phyloP scores from a whole-genome alignment of 2,113 vertebrate species.

The Sturnira hondurensis region DNA sequence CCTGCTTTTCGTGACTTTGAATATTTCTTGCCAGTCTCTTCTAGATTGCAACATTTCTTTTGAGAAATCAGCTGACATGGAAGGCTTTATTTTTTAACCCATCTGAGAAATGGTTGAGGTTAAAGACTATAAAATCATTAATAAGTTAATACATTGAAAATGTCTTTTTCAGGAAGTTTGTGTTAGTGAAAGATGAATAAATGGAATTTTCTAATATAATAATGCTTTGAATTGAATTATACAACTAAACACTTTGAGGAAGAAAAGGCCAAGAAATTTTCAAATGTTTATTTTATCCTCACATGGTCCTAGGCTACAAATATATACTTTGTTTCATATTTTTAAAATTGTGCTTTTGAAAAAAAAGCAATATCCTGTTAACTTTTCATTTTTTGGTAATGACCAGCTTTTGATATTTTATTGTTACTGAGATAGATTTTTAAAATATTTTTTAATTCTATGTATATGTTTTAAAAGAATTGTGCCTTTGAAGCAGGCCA shows the following conservation, averaged over 20 bases:
- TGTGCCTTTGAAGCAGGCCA: not conserved
- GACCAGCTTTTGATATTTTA: slow-evolving; percentile 37
- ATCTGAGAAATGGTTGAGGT: not conserved
- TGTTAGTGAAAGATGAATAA: slow-evolving; percentile 4
- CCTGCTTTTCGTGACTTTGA: too few relatives aligned
- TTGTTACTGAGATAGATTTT: not conserved
- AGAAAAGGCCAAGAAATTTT: not conserved
- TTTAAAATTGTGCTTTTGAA: not conserved
- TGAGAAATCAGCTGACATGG: too few relatives aligned
- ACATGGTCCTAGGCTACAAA: not conserved
- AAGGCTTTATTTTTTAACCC: slow-evolving; percentile 12
- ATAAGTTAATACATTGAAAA: not conserved
- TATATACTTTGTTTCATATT: not conserved
- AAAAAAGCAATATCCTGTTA: slow-evolving; percentile 1
- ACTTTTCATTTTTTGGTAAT: slow-evolving; percentile 1
- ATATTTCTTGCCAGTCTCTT: too few relatives aligned
- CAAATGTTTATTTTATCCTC: not conserved
- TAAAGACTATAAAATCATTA: not conserved
- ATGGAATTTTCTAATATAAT: not conserved
- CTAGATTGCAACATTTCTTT: too few relatives aligned
- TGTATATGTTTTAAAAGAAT: not conserved
- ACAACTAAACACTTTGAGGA: not conserved
- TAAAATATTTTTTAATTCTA: slow-evolving; percentile 29
- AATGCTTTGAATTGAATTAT: not conserved
- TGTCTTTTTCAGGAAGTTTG: slow-evolving; percentile 4